phyloP scores from a whole-genome alignment of 92 coral and sea anemone species.

The Zoanthus sociatus region DNA sequence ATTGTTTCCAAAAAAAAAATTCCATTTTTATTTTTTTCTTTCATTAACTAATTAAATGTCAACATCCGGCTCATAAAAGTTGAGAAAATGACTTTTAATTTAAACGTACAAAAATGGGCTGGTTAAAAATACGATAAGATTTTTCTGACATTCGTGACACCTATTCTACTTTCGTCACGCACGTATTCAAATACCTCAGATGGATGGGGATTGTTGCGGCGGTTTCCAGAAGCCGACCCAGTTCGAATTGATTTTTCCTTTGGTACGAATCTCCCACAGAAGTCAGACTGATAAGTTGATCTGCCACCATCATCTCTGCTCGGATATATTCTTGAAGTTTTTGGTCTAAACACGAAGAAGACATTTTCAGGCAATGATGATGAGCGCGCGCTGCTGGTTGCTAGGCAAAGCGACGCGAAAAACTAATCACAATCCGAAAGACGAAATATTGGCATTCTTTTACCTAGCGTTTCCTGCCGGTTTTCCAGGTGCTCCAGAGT shows the following conservation, averaged over 20 bases:
- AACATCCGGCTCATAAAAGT: too few species aligned
- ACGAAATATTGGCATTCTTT: neutral
- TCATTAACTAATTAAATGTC: too few species aligned
- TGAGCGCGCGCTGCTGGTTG: constrained; percentile 50
- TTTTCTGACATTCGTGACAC: neutral
- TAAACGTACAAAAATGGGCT: too few species aligned
- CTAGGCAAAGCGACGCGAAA: constrained; percentile 47
- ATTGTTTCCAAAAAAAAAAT: too few species aligned
- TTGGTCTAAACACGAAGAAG: constrained; percentile 64
- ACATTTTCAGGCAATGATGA: neutral
- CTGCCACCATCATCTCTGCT: constrained; percentile 66
- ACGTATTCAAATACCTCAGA: constrained; percentile 68
- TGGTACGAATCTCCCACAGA: constrained; percentile 58
- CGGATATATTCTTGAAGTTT: constrained; percentile 82
- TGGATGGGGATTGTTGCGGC: constrained; percentile 97
- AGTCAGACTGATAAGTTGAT: constrained; percentile 81
- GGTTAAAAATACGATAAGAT: neutral
- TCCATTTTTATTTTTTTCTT: too few species aligned
- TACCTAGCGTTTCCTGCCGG: constrained; percentile 90
- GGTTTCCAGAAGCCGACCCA: constrained; percentile 80
- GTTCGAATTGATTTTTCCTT: constrained; percentile 61
- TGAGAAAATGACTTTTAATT: too few species aligned
- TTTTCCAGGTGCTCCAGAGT: constrained; percentile 72
- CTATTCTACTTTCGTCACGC: neutral
- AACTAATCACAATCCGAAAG: neutral